Percentiles rank a stretch among this genome's conserved stretches.
phyloP scores from a whole-genome alignment of 1,140 invertebrate species.

The Neelides sp. region DNA sequence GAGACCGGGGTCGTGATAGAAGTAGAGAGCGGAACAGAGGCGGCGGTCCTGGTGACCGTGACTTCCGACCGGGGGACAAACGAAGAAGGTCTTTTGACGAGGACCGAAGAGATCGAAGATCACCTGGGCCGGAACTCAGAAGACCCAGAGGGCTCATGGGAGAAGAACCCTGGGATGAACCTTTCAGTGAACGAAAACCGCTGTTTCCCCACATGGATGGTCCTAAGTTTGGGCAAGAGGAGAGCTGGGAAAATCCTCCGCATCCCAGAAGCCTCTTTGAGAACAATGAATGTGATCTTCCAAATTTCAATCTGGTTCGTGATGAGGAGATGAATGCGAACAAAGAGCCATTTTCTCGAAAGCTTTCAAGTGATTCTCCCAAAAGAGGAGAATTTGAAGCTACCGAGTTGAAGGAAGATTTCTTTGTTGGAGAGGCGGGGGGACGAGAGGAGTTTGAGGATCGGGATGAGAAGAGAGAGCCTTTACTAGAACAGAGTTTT shows the following conservation, averaged over 20 bases:
- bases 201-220: slow-evolving; percentile 29
- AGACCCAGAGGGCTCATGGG: not conserved
- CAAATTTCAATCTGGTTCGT: no score
- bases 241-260: no score
- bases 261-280: no score
- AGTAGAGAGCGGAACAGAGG: slow-evolving; percentile 17
- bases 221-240: slow-evolving; percentile 32
- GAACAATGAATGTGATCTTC: no score
- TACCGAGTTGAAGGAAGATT: no score
- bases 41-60: slow-evolving; percentile 2
- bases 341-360: no score
- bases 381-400: no score
- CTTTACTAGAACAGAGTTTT: no score
- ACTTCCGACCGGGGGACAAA: not conserved
- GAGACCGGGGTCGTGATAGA: slow-evolving; percentile 9
- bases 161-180: not conserved
- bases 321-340: no score
- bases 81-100: slow-evolving; percentile 1
- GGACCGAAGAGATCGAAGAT: slow-evolving; percentile 5
- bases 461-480: not conserved
- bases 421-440: no score
- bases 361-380: no score
- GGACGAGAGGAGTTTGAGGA: not conserved
- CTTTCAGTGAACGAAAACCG: slow-evolving; percentile 16
- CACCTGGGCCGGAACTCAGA: not conserved